Conservation (phyloP, 2,888 invertebrate genomes). For the Meiosimyza decipiens region DNA sequence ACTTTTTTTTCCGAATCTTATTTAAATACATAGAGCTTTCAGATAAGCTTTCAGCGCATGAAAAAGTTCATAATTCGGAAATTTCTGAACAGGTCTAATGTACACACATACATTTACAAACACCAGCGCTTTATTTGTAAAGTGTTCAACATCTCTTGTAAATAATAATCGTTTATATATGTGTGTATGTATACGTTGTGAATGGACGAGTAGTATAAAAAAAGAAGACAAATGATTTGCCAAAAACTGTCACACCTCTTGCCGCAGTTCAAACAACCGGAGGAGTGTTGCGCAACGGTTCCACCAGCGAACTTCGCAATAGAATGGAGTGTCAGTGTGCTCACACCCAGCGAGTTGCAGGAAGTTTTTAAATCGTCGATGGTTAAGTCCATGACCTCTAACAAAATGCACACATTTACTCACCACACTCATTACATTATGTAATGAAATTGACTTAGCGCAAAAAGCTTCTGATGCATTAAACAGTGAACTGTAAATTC, state of each 20-base stretch:
- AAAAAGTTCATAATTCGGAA: no score
- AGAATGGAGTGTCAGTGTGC: slow-evolving; percentile 7
- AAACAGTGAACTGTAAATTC: slow-evolving; percentile 9
- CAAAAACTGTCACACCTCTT: background rate
- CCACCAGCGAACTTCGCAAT: background rate
- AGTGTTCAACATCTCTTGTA: no score
- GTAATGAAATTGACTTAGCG: background rate
- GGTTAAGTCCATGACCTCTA: slow-evolving; percentile 6
- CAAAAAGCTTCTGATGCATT: slow-evolving; percentile 9
- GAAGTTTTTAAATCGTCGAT: slow-evolving; percentile 2
- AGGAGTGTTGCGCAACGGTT: background rate
- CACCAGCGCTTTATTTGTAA: no score
- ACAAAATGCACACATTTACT: background rate
- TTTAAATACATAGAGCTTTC: no score
- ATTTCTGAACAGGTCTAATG: no score
- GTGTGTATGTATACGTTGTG: no score
- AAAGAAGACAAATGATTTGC: background rate
- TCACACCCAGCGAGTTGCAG: background rate
- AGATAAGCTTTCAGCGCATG: no score
- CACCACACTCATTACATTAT: background rate
- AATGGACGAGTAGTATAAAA: no score
- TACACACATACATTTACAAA: no score
- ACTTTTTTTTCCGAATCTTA: no score
- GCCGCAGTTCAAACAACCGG: slow-evolving; percentile 1
- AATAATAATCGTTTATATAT: no score